A percentile compares a stretch with the other conserved stretches of the same genome.
These are phyloP conservation scores for Grallaria varia DNA, from an alignment of 2,113 vertebrate species.

Conservation along the genomic window DNA sequence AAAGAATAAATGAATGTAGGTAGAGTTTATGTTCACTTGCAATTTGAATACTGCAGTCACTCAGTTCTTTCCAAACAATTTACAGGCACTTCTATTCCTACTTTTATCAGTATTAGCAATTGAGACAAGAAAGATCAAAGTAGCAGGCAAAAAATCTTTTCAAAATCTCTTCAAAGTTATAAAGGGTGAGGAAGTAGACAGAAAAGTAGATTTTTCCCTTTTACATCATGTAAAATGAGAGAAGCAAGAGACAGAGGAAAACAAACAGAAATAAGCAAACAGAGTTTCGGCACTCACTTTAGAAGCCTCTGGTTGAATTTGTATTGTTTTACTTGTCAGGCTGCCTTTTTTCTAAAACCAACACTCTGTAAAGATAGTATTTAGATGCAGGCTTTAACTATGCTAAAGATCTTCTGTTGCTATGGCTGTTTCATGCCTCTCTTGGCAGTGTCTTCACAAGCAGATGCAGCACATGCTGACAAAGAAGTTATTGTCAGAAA, in stretches of 20 bases:
- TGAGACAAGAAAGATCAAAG: neutral
- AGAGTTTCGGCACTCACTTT: neutral
- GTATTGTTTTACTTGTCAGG: neutral
- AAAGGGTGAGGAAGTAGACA: neutral
- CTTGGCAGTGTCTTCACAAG: neutral
- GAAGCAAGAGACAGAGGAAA: neutral
- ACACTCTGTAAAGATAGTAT: neutral
- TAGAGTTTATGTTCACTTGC: neutral
- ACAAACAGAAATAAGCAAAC: neutral
- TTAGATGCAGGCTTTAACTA: neutral
- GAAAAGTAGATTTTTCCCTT: neutral
- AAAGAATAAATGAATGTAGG: neutral
- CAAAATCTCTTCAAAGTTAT: neutral
- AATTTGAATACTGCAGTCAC: neutral
- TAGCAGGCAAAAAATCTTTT: neutral
- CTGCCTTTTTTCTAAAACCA: neutral
- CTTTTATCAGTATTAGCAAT: neutral
- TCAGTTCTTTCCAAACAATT: neutral
- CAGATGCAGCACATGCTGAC: neutral
- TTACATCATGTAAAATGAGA: neutral
- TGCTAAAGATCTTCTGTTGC: neutral
- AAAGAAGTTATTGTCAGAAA: constrained; percentile 1
- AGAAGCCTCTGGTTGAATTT: neutral
- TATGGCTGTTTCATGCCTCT: neutral
- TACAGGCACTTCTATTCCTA: neutral